Evolutionary conservation across 2,797 vertebrate genomes (phyloP), one percentile per base, ranked within the genome.

Genomic region (Lutjanus campechanus): DNA sequence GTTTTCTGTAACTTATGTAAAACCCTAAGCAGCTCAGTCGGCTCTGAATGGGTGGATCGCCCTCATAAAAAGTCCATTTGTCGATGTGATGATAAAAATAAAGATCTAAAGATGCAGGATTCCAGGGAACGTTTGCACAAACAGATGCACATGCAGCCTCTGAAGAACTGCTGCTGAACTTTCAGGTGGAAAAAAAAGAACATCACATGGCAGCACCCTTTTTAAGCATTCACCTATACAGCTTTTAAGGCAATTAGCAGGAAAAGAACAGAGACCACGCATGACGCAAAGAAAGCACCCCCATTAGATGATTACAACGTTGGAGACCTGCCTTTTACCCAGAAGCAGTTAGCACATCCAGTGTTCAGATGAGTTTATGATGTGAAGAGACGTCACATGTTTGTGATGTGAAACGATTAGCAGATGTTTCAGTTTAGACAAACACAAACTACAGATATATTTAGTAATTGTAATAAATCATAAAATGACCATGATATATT

Each of bases 231-330:
- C 41, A 78, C 63, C 50, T 65, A 25, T 17, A 19, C 51, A 46
- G 76, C 67, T 64, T 40, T 68, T 73, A 80, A 56, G 29, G 50
- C 61, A 62, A 71, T 77, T 67, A 81, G 29, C 7, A 1, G 60
- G 4, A 11, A 60, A 67, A 51, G 16, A 73, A 40, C 41, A 44
- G 53, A 68, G 40, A 43, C 55, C 60, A 50, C 1, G 11, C 12
- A 40, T 73, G 59, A 60, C 29, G 43, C 59, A 43, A 51, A 50
- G 40, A 43, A 51, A 50, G 40, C 44, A 12, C 22, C 47, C n/a
- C 66, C 71, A 29, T 60, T 65, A 60, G 16, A 49, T 36, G 69
- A 84, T 77, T 51, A 58, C 0, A 0, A 64, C 11, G 43, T 22
- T 11, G 7, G 41, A 76, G n/a, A 53, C 15, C 5, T 47, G 36